These are phyloP conservation scores for Willisornis vidua DNA, from an alignment of 2,113 vertebrate genomes.

Conservation along the genomic window DNA sequence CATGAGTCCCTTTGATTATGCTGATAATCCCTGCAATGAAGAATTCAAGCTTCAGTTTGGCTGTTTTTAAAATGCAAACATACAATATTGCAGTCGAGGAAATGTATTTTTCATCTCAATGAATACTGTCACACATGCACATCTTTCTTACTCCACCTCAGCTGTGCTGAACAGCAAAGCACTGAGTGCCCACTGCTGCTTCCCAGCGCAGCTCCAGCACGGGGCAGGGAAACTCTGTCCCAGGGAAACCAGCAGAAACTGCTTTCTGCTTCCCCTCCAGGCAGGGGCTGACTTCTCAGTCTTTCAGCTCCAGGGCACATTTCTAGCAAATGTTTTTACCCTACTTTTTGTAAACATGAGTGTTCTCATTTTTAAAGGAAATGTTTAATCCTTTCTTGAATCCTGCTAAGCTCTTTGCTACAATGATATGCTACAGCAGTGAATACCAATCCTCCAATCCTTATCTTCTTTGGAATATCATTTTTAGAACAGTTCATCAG, in stretches of 20 bases:
- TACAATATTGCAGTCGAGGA: neutral
- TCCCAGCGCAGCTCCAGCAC: neutral
- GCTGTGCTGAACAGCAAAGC: neutral
- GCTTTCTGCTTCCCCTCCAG: neutral
- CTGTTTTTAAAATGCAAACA: neutral
- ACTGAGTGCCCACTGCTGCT: neutral
- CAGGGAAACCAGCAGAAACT: neutral
- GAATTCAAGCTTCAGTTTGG: neutral
- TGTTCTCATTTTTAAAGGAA: slow-evolving; percentile 38
- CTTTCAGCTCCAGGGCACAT: neutral
- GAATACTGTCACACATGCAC: neutral
- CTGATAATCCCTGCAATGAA: neutral
- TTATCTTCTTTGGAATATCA: neutral
- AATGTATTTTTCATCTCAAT: neutral
- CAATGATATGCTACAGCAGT: neutral
- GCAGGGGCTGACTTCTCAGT: neutral
- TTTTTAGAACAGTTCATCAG: neutral
- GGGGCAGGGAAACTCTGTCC: neutral
- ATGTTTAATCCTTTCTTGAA: slow-evolving; percentile 18
- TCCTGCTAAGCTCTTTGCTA: slow-evolving; percentile 30
- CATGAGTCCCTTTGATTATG: neutral
- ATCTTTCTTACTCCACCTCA: neutral
- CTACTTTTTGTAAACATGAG: neutral
- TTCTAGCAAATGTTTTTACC: neutral
- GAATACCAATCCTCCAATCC: neutral